A percentile compares a stretch with the other conserved stretches of the same genome.
Evolutionary conservation across 1,140 invertebrate species (phyloP).

Genomic region (Caenorhabditis elegans): DNA sequence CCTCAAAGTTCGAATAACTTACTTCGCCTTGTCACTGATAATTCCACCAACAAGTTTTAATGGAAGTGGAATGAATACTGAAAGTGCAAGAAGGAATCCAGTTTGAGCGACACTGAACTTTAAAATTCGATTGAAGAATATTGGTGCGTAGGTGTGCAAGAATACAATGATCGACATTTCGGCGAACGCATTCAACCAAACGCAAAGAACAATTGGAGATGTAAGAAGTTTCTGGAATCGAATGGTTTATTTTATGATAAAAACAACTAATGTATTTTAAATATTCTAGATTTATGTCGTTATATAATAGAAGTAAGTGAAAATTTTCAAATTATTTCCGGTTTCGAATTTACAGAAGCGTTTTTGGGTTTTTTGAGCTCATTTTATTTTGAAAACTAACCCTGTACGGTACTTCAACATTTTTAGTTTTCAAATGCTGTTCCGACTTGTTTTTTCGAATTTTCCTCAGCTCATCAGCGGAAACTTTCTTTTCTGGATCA

Average conservation of each 20-base stretch:
- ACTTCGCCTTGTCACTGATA: conserved; percentile 36
- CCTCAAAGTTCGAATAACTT: neutral
- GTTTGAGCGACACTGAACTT: conserved; percentile 11
- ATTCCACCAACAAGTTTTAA: conserved; percentile 23
- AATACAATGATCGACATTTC: conserved; percentile 33
- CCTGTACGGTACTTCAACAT: conserved; percentile 10
- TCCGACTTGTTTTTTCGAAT: conserved; percentile 32
- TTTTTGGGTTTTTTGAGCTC: too few relatives aligned
- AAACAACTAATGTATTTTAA: too few relatives aligned
- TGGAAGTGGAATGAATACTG: conserved; percentile 14
- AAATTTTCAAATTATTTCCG: too few relatives aligned
- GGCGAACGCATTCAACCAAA: conserved; percentile 36
- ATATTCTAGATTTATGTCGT: too few relatives aligned
- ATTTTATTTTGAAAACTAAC: neutral
- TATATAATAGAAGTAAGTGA: too few relatives aligned
- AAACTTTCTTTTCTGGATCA: conserved; percentile 16
- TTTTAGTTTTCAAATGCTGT: conserved; percentile 30
- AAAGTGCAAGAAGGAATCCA: conserved; percentile 20
- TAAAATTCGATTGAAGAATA: conserved; percentile 28
- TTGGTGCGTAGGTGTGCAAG: conserved; percentile 31
- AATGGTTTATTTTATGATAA: too few relatives aligned
- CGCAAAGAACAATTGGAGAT: conserved; percentile 26
- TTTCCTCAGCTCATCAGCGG: neutral
- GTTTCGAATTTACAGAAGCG: too few relatives aligned
- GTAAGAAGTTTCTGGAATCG: conserved; percentile 22